Conservation (phyloP, 2,113 vertebrate species). For the Lynx canadensis region DNA sequence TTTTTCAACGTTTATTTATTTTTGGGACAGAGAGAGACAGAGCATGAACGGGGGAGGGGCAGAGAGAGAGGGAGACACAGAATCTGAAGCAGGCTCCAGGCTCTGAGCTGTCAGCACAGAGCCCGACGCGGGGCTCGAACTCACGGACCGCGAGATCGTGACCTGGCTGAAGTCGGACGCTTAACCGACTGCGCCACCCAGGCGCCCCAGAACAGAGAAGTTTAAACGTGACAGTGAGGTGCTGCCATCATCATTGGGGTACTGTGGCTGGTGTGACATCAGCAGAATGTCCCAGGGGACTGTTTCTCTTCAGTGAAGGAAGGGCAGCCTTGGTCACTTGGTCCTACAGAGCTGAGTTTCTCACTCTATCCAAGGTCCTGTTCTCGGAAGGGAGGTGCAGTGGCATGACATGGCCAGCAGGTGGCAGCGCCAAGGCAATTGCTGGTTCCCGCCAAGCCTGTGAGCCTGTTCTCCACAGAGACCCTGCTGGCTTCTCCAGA, state of each 20-base stretch:
- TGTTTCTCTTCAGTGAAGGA: neutral
- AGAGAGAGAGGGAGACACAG: no score
- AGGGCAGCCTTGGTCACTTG: neutral
- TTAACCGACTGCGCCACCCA: no score
- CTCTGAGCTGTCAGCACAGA: no score
- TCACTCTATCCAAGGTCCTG: neutral
- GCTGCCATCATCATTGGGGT: neutral
- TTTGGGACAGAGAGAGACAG: no score
- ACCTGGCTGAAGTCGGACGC: no score
- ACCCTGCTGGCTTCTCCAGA: neutral
- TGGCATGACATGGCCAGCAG: neutral
- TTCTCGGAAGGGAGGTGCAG: neutral
- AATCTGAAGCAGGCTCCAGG: no score
- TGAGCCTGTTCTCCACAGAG: rapidly evolving
- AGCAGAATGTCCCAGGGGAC: neutral
- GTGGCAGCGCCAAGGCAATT: neutral
- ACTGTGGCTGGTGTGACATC: neutral
- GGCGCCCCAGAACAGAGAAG: neutral
- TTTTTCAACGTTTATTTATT: no score
- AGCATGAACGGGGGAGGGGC: no score
- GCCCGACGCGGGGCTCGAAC: no score
- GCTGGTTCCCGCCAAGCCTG: neutral
- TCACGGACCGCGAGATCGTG: no score
- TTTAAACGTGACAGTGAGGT: neutral
- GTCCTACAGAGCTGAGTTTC: neutral